phyloP scores from a whole-genome alignment of 2,888 invertebrate genomes.

The Rutpela maculata region DNA sequence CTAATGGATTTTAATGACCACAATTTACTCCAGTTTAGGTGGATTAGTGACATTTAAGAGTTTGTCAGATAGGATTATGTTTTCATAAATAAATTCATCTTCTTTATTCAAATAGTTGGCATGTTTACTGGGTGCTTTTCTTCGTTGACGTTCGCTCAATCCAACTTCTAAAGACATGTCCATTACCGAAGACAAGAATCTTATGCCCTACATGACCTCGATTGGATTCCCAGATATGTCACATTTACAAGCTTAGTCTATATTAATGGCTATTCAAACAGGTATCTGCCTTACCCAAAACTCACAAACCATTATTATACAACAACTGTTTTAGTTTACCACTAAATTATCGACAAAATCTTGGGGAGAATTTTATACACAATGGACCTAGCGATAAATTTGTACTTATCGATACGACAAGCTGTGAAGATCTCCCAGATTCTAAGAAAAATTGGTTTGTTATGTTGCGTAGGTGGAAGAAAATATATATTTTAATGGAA shows the following conservation, averaged over 20 bases:
- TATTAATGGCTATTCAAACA: slow-evolving; percentile 48
- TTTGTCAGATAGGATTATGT: slow-evolving; percentile 29
- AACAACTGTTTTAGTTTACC: slow-evolving; percentile 42
- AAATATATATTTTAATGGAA: background rate
- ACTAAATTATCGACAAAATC: slow-evolving; percentile 40
- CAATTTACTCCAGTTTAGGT: background rate
- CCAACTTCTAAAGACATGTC: slow-evolving; percentile 50
- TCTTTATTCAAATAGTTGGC: slow-evolving; percentile 43
- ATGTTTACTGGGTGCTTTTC: slow-evolving; percentile 44
- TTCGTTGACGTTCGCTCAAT: slow-evolving; percentile 49
- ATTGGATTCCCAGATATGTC: slow-evolving; percentile 53
- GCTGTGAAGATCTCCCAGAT: slow-evolving; percentile 18
- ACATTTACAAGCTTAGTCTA: slow-evolving; percentile 52
- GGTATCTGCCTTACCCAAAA: slow-evolving; percentile 33
- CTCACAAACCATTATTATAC: slow-evolving; percentile 36
- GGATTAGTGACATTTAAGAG: background rate
- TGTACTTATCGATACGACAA: slow-evolving; percentile 35
- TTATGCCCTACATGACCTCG: slow-evolving; percentile 44
- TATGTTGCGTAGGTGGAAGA: background rate
- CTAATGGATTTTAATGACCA: background rate
- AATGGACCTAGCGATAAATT: slow-evolving; percentile 36
- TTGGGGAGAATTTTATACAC: slow-evolving; percentile 25
- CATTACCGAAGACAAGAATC: slow-evolving; percentile 50
- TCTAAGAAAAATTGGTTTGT: slow-evolving; percentile 25
- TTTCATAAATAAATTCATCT: slow-evolving; percentile 46